Percentiles rank a stretch among this genome's conserved stretches.
These are phyloP conservation scores for Drosophila sturtevanti DNA, from an alignment of 1,140 invertebrate genomes.

Conservation along the genomic window DNA sequence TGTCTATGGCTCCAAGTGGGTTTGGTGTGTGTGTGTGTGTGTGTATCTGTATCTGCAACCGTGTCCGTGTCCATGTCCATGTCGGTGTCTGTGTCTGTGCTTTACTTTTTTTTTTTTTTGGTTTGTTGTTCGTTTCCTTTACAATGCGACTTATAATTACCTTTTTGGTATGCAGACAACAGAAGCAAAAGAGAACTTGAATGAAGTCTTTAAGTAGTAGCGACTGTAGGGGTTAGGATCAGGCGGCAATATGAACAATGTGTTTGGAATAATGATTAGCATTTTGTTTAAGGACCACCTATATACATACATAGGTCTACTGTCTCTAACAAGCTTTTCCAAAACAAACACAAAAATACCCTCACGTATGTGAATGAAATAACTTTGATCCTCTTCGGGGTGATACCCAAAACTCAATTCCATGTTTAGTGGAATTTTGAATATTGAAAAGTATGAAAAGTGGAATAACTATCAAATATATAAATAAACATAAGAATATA, in stretches of 20 bases:
- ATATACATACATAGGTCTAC: background rate
- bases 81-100: conserved; percentile 22
- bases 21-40: too few species aligned
- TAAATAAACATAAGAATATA: too few species aligned
- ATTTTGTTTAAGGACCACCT: background rate
- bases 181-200: conserved; percentile 51
- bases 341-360: too few species aligned
- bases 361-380: background rate
- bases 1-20: conserved; percentile 7
- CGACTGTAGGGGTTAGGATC: background rate
- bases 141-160: conserved; percentile 76
- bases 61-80: conserved; percentile 2
- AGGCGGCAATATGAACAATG: conserved; percentile 34
- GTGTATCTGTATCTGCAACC: conserved; percentile 12
- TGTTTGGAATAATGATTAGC: conserved; percentile 52
- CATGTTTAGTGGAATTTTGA: too few species aligned
- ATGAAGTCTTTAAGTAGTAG: conserved; percentile 14
- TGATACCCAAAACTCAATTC: too few species aligned
- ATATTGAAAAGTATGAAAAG: too few species aligned
- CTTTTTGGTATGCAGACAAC: conserved; percentile 79
- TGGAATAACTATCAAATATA: too few species aligned
- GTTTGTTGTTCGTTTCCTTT: conserved; percentile 57
- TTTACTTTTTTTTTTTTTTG: conserved; percentile 29
- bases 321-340: background rate
- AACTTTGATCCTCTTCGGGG: background rate